Evolutionary conservation across 2,888 invertebrate genomes (phyloP).

Genomic region (Pseudoips prasinana): DNA sequence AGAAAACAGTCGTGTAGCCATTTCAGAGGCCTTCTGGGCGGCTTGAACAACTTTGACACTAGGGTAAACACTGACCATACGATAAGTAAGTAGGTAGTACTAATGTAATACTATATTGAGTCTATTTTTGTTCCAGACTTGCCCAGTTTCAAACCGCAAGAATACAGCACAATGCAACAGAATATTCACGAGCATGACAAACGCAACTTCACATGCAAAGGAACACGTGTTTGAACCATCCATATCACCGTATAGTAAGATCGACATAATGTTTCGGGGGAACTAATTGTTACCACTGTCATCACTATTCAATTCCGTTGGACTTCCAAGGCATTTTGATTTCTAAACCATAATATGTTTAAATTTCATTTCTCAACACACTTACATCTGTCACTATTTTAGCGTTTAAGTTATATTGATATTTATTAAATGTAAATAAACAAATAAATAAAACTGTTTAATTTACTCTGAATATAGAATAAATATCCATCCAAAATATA

Average conservation of each 20-base stretch:
- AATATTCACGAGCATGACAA: constrained; percentile 46
- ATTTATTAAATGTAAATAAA: too few species aligned
- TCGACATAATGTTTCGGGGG: constrained; percentile 3
- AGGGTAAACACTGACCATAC: too few species aligned
- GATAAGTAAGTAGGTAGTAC: too few species aligned
- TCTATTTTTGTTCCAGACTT: constrained; percentile 60
- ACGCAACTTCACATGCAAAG: constrained; percentile 30
- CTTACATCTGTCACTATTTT: constrained; percentile 1
- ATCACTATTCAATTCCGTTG: constrained; percentile 31
- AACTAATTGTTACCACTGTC: constrained; percentile 23
- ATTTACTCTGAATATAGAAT: too few species aligned
- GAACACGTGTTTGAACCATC: constrained; percentile 40
- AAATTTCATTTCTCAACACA: constrained; percentile 8
- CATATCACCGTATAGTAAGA: constrained; percentile 4
- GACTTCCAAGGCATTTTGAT: constrained; percentile 23
- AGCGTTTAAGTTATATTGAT: too few species aligned
- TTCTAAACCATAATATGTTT: constrained; percentile 25
- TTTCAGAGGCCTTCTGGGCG: too few species aligned
- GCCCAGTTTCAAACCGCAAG: constrained; percentile 52
- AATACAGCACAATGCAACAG: constrained; percentile 45
- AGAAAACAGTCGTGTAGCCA: too few species aligned
- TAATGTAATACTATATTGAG: too few species aligned
- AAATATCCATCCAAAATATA: too few species aligned
- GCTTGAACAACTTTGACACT: too few species aligned
- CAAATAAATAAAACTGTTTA: too few species aligned